A percentile compares a stretch with the other conserved stretches of the same genome.
These are phyloP conservation scores for Carcharodon carcharias DNA, from an alignment of 2,797 vertebrate species.

Conservation along the genomic window DNA sequence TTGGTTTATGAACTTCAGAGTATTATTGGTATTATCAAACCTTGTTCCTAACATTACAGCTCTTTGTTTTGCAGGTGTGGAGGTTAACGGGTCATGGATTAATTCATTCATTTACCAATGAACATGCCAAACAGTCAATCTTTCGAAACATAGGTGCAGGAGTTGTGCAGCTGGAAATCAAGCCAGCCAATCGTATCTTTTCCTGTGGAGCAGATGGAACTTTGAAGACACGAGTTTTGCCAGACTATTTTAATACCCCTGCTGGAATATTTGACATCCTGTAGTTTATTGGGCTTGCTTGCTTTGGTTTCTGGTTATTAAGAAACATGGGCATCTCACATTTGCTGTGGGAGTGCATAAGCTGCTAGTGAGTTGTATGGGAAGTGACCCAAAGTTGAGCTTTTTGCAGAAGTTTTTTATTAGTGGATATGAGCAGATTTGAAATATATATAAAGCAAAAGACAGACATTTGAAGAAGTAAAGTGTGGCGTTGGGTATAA, in stretches of 20 bases:
- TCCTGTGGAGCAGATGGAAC: conserved; percentile 96
- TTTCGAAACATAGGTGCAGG: conserved; percentile 94
- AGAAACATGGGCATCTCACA: conserved; percentile 4
- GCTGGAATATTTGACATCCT: conserved; percentile 78
- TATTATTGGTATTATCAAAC: background rate
- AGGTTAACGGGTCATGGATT: conserved; percentile 80
- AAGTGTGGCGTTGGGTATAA: conserved; percentile 19
- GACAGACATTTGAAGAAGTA: conserved; percentile 24
- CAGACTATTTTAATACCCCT: conserved; percentile 81
- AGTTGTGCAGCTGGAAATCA: conserved; percentile 87
- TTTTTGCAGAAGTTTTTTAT: conserved; percentile 16
- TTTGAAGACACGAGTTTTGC: conserved; percentile 89
- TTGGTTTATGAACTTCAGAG: background rate
- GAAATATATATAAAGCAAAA: background rate
- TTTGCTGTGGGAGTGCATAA: conserved; percentile 7
- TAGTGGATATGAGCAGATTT: background rate
- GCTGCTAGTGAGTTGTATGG: background rate
- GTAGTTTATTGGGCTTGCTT: conserved; percentile 51
- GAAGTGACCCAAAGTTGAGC: background rate
- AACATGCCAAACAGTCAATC: conserved; percentile 96
- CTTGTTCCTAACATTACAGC: background rate
- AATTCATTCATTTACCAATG: conserved; percentile 88
- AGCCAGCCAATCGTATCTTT: conserved; percentile 82
- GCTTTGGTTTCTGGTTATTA: conserved; percentile 44
- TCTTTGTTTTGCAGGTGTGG: conserved; percentile 72